Percentiles rank a stretch among this genome's conserved stretches.
These are phyloP conservation scores for Canis aureus DNA, from an alignment of 2,113 vertebrate genomes.

Conservation along the genomic window DNA sequence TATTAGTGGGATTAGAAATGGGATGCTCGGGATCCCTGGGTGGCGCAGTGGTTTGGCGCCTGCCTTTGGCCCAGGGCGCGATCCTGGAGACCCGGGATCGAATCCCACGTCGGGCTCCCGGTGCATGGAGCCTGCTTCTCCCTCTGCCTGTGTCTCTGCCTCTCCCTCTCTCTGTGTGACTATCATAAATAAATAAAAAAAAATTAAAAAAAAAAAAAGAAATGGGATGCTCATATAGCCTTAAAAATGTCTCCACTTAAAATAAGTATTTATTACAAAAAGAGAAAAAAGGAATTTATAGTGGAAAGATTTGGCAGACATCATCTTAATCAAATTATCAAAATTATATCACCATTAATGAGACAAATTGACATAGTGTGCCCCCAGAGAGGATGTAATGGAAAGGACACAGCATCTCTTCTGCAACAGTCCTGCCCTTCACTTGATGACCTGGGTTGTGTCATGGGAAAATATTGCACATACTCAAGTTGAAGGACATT, in stretches of 20 bases:
- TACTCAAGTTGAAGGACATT: background rate
- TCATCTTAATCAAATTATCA: background rate
- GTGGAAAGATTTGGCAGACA: background rate
- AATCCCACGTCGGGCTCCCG: no score
- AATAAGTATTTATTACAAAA: background rate
- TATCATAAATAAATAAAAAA: no score
- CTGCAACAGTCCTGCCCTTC: background rate
- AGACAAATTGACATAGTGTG: background rate
- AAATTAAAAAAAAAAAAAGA: background rate
- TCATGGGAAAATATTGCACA: background rate
- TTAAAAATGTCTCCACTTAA: background rate
- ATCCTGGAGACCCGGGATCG: no score
- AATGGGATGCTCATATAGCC: background rate
- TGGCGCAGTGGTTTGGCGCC: no score
- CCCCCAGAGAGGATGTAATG: background rate
- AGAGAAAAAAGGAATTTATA: background rate
- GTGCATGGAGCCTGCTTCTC: no score
- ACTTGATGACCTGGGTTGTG: background rate
- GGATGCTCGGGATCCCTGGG: background rate
- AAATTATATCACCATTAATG: background rate
- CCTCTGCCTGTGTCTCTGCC: no score
- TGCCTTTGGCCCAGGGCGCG: no score
- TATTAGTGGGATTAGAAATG: background rate
- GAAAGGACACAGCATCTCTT: background rate
- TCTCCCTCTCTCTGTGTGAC: no score